Conservation (phyloP, 2,113 vertebrate genomes). For the Platanista minor region DNA sequence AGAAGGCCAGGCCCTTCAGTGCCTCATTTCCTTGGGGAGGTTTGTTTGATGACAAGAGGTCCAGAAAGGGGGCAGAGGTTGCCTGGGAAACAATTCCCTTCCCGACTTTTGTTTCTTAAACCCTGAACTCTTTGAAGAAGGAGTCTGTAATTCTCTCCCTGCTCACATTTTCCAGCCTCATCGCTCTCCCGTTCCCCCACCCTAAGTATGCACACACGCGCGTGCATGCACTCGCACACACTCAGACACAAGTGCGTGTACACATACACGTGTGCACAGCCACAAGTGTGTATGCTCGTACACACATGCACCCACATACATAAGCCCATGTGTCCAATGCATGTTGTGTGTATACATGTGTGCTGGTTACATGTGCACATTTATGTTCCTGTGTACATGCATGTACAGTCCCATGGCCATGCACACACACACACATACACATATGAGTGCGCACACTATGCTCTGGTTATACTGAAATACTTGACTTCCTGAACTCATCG, state of each 20-base stretch:
- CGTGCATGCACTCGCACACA: too few relatives aligned
- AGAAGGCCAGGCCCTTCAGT: not conserved
- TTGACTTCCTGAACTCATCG: not conserved
- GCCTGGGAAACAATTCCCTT: not conserved
- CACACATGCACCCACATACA: not conserved
- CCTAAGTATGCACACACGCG: not conserved
- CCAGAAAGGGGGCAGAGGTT: not conserved
- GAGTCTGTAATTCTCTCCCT: not conserved
- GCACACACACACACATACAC: not conserved
- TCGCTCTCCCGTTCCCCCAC: not conserved
- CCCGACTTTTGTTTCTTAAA: not conserved
- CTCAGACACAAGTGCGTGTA: too few relatives aligned
- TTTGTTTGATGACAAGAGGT: not conserved
- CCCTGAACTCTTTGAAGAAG: not conserved
- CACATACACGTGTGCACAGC: too few relatives aligned
- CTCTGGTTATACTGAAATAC: not conserved
- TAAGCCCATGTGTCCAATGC: not conserved
- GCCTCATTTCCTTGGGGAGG: not conserved
- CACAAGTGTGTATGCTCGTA: not conserved
- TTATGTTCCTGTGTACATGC: not conserved
- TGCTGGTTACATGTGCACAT: not conserved
- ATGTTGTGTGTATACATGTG: not conserved
- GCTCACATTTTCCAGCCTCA: not conserved
- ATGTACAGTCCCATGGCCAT: not conserved
- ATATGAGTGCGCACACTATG: rapidly evolving